These are phyloP conservation scores for Drosophila subobscura DNA, from an alignment of 1,140 invertebrate genomes.

Conservation along the genomic window DNA sequence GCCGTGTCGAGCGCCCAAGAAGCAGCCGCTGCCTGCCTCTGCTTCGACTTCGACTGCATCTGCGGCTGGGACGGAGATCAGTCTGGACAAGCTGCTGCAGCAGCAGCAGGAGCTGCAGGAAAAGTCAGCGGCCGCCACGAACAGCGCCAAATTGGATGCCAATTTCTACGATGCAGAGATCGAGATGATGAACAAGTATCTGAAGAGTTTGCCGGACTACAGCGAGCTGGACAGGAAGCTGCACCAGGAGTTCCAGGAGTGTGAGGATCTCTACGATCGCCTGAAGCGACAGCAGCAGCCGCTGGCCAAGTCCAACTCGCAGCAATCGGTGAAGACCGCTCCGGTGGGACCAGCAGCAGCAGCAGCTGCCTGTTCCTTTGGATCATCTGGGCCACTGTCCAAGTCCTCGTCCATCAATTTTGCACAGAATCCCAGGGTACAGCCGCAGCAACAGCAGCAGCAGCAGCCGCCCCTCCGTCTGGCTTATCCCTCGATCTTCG, in stretches of 20 bases:
- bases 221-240: conserved; percentile 80
- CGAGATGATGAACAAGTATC: conserved; percentile 83
- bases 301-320: conserved; percentile 76
- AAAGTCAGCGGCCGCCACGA: conserved; percentile 67
- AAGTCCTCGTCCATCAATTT: conserved; percentile 76
- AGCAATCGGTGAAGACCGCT: conserved; percentile 53
- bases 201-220: conserved; percentile 83
- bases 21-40: not conserved
- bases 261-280: conserved; percentile 80
- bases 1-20: conserved; percentile 72
- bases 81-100: conserved; percentile 70
- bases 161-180: conserved; percentile 83
- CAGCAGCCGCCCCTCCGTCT: conserved; percentile 33
- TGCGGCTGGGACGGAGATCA: conserved; percentile 36
- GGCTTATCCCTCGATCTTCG: conserved; percentile 80
- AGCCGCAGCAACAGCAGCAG: conserved; percentile 4
- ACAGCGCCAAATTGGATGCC: conserved; percentile 71
- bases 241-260: conserved; percentile 82
- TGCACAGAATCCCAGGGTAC: conserved; percentile 43
- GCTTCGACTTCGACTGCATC: not conserved
- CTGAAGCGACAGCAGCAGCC: conserved; percentile 70
- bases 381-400: conserved; percentile 22
- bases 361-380: not conserved
- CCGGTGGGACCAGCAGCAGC: conserved; percentile 1
- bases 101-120: conserved; percentile 76